phyloP scores from a whole-genome alignment of 2,113 vertebrate genomes.

The Phocoena sinus region DNA sequence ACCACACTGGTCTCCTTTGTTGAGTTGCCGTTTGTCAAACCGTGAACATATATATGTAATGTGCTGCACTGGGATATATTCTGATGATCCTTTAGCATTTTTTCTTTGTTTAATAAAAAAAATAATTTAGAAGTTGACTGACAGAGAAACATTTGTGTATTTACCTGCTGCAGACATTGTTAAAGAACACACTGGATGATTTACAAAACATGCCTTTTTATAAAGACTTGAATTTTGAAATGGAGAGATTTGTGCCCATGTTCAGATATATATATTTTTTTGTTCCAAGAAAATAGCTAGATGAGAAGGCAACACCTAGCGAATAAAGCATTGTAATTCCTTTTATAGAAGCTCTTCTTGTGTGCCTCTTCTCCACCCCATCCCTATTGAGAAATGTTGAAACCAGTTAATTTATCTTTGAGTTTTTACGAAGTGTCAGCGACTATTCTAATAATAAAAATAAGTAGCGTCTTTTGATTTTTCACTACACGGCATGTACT shows the following conservation, averaged over 20 bases:
- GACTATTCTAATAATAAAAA: background rate
- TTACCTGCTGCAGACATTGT: background rate
- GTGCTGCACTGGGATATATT: background rate
- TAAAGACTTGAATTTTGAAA: background rate
- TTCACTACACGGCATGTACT: background rate
- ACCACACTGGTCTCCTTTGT: background rate
- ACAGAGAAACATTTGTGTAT: background rate
- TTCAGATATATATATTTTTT: background rate
- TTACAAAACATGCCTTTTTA: background rate
- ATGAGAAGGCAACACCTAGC: background rate
- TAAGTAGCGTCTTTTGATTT: background rate
- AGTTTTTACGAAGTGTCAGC: background rate
- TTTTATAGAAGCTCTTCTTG: background rate
- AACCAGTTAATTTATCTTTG: background rate
- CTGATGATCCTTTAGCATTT: background rate
- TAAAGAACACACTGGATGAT: background rate
- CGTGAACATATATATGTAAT: background rate
- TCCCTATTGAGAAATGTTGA: background rate
- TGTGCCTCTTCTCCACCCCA: background rate
- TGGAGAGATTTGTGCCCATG: background rate
- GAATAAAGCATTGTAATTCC: constrained; percentile 1
- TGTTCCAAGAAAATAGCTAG: background rate
- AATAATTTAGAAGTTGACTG: background rate
- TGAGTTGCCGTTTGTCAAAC: background rate
- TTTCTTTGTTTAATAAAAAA: constrained; percentile 30